Conservation (phyloP, 2,797 vertebrate species). For the Notamacropus eugenii region DNA sequence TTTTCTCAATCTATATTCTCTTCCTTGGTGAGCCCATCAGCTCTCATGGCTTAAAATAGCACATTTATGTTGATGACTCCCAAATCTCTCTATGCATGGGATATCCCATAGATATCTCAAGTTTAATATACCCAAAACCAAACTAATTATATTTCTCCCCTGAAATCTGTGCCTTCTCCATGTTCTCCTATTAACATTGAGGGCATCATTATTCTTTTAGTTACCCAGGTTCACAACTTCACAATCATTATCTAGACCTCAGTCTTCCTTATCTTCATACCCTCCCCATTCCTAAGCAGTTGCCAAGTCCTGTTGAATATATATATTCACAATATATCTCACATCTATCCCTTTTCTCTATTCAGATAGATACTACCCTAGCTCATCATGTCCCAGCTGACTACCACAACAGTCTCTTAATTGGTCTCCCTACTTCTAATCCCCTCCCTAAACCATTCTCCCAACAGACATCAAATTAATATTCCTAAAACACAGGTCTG, state of each 20-base stretch:
- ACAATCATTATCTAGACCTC: neutral
- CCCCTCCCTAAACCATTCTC: neutral
- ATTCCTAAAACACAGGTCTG: neutral
- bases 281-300: neutral
- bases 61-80: neutral
- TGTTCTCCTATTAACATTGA: neutral
- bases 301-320: neutral
- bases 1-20: neutral
- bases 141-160: neutral
- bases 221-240: neutral
- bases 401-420: neutral
- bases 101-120: neutral
- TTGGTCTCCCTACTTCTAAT: neutral
- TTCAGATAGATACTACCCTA: neutral
- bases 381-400: neutral
- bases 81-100: neutral
- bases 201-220: neutral
- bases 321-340: neutral
- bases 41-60: neutral
- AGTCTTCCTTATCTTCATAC: neutral
- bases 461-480: neutral
- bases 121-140: neutral
- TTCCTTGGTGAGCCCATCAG: neutral
- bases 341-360: neutral
- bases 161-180: neutral